Evolutionary conservation across 2,113 vertebrate genomes (phyloP).

Genomic region (Dicaeum eximium): DNA sequence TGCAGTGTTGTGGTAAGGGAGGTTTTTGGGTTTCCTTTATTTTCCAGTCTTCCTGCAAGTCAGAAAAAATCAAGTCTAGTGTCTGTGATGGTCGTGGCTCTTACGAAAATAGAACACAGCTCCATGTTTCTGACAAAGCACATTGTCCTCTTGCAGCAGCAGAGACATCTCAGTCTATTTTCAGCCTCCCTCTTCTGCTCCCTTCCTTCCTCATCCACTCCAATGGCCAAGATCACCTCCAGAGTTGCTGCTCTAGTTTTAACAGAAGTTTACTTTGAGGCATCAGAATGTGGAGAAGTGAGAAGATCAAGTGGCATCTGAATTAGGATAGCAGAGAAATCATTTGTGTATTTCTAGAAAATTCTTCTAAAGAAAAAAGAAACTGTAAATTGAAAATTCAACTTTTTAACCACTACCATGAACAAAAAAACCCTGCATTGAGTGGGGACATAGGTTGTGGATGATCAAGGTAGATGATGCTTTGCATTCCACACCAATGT

Average conservation of each 20-base stretch:
- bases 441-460: neutral
- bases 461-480: neutral
- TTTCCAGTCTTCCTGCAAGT: neutral
- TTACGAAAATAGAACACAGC: neutral
- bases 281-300: neutral
- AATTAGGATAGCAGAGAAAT: neutral
- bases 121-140: conserved; percentile 26
- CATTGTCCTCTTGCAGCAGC: neutral
- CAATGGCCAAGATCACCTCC: neutral
- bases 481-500: neutral
- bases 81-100: neutral
- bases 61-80: neutral
- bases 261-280: neutral
- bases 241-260: neutral
- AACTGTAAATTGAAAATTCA: neutral
- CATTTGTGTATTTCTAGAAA: neutral
- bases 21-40: neutral
- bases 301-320: neutral
- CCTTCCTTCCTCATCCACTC: neutral
- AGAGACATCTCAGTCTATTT: neutral
- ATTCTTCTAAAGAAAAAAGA: neutral
- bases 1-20: neutral
- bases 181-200: neutral
- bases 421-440: neutral
- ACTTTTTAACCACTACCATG: neutral